Percentiles rank a stretch among this genome's conserved stretches.
Conservation (phyloP, 2,888 invertebrate genomes). For the Phlogophora meticulosa region DNA sequence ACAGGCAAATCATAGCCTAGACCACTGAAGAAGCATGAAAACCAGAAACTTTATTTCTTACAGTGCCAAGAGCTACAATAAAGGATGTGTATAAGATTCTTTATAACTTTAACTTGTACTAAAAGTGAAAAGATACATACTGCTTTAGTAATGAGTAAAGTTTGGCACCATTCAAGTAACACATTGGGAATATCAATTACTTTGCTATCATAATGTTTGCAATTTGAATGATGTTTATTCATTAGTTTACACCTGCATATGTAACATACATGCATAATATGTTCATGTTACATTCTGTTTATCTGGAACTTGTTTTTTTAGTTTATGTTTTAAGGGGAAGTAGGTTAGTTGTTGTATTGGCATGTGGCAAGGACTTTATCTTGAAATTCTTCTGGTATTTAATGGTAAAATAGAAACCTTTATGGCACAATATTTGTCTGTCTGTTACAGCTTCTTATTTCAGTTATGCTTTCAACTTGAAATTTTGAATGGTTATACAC, state of each 20-base stretch:
- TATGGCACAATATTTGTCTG: too few species aligned
- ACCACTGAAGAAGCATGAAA: neutral
- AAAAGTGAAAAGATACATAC: slow-evolving; percentile 56
- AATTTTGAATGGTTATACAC: too few species aligned
- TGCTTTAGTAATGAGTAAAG: slow-evolving; percentile 30
- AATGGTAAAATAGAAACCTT: too few species aligned
- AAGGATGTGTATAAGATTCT: neutral
- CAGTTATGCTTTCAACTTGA: too few species aligned
- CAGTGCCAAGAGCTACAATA: neutral
- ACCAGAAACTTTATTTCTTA: neutral
- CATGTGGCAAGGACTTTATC: neutral
- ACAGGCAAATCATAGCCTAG: too few species aligned
- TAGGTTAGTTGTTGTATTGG: neutral
- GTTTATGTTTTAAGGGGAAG: slow-evolving; percentile 3
- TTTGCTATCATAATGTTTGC: slow-evolving; percentile 51
- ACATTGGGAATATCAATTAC: slow-evolving; percentile 57
- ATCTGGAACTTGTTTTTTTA: slow-evolving; percentile 18
- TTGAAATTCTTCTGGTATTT: neutral
- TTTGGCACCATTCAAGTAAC: slow-evolving; percentile 53
- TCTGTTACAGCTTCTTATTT: too few species aligned
- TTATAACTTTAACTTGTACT: neutral
- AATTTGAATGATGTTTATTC: slow-evolving; percentile 61
- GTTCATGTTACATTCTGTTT: slow-evolving; percentile 10
- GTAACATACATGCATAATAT: slow-evolving; percentile 40
- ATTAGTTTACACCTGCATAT: slow-evolving; percentile 56